A percentile compares a stretch with the other conserved stretches of the same genome.
Conservation (phyloP, 2,888 invertebrate genomes). For the Tribolium freemani region DNA sequence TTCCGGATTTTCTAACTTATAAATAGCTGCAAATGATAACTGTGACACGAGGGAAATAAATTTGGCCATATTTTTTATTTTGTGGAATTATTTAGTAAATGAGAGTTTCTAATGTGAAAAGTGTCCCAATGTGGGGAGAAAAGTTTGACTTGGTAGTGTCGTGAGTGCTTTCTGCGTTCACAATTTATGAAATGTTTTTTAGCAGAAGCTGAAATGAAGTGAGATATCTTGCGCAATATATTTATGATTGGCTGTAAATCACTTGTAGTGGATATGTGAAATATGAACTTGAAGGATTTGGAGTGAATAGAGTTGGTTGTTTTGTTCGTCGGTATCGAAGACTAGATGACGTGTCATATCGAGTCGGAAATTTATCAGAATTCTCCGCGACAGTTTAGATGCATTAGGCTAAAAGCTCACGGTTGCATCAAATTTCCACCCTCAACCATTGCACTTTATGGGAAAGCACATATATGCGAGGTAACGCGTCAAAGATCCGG, state of each 20-base stretch:
- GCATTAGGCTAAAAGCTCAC: constrained; percentile 30
- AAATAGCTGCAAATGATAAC: constrained; percentile 2
- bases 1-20: constrained; percentile 6
- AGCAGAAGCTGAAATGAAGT: background rate
- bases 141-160: background rate
- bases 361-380: constrained; percentile 13
- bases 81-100: background rate
- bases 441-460: constrained; percentile 15
- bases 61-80: background rate
- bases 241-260: constrained; percentile 6
- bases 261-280: constrained; percentile 7
- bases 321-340: constrained; percentile 4
- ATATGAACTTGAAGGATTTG: constrained; percentile 5
- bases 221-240: constrained; percentile 5
- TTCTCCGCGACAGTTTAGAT: constrained; percentile 13
- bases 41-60: background rate
- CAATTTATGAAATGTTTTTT: background rate
- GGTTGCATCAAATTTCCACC: constrained; percentile 31
- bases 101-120: too few species aligned
- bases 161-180: background rate
- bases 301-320: background rate
- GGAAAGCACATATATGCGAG: constrained; percentile 15
- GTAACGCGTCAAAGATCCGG: constrained; percentile 13
- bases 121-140: too few species aligned
- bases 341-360: constrained; percentile 28